These are phyloP conservation scores for Ectropis grisescens DNA, from an alignment of 1,140 invertebrate genomes.

Conservation along the genomic window DNA sequence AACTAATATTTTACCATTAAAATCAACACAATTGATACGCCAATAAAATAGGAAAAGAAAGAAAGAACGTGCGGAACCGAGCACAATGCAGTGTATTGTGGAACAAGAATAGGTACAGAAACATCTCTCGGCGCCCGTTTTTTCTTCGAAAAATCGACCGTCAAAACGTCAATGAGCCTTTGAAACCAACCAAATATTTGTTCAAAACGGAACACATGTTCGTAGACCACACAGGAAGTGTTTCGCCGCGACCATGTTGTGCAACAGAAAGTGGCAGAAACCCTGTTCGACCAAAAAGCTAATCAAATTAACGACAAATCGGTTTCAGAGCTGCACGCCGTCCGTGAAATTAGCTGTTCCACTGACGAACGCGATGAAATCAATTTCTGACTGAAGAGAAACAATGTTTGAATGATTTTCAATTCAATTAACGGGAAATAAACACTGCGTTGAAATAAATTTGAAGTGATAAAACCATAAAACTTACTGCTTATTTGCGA, in stretches of 20 bases:
- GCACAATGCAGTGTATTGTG: constrained; percentile 35
- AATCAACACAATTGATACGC: constrained; percentile 39
- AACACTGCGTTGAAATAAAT: no score
- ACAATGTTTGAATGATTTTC: no score
- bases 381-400: no score
- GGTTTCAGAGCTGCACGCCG: constrained; percentile 30
- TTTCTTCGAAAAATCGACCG: constrained; percentile 28
- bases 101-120: constrained; percentile 14
- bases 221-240: constrained; percentile 52
- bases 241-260: constrained; percentile 28
- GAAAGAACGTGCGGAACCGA: constrained; percentile 22
- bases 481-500: no score
- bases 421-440: no score
- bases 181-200: constrained; percentile 58
- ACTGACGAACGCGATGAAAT: constrained; percentile 15
- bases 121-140: constrained; percentile 33
- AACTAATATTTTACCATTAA: constrained; percentile 51
- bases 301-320: constrained; percentile 39
- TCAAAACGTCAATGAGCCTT: constrained; percentile 51
- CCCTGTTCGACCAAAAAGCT: constrained; percentile 31
- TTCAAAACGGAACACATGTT: constrained; percentile 29
- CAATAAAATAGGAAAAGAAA: constrained; percentile 38
- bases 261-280: constrained; percentile 32
- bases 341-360: constrained; percentile 49
- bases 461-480: no score